Evolutionary conservation across 2,113 vertebrate genomes (phyloP), one percentile per base, ranked within the genome.

Genomic region (Phyllopteryx taeniolatus): DNA sequence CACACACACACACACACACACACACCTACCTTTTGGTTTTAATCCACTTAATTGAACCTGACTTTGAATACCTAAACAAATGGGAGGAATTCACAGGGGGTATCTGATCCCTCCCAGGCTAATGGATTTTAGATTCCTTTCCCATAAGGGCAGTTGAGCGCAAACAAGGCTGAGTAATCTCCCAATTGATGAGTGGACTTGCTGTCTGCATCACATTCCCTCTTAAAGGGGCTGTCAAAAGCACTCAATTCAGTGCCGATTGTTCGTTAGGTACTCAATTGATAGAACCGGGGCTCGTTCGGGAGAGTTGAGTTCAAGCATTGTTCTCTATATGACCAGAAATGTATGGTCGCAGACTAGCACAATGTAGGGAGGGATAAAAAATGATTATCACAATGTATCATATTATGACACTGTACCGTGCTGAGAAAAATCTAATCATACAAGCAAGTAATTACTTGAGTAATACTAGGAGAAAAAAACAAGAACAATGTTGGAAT

Each of bases 11-110:
- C 62, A 64, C 62, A 70, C 59, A 53, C 56, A 54, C 71, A 64
- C 62, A 66, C 79, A 73, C 61, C 77, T 79, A 71, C 73, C 54
- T 71, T 73, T 75, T 79, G 76, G 72, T 71, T 87, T 89, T 89
- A 89, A 91, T 93, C 89, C 85, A 82, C 89, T 89, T 90, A 91
- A 93, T 91, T 91, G 87, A 90, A 89, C 76, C 86, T 87, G 90
- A 91, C 85, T 89, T 90, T 90, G 90, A 91, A 91, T 91, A 89
- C 89, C 89, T 89, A 92, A 93, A 92, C 86, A 91, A 91, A 91
- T 91, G 85, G 89, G 90, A 85, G n/a, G 90, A 90, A 93, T 89
- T 91, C 84, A 90, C 87, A 85, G 82, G 89, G 86, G 88, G 82
- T 86, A 90, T 86, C 85, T 85, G 89, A 93, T 92, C 90, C 85